Conservation (phyloP, 1,140 invertebrate genomes). For the Drosophila sucinea region DNA sequence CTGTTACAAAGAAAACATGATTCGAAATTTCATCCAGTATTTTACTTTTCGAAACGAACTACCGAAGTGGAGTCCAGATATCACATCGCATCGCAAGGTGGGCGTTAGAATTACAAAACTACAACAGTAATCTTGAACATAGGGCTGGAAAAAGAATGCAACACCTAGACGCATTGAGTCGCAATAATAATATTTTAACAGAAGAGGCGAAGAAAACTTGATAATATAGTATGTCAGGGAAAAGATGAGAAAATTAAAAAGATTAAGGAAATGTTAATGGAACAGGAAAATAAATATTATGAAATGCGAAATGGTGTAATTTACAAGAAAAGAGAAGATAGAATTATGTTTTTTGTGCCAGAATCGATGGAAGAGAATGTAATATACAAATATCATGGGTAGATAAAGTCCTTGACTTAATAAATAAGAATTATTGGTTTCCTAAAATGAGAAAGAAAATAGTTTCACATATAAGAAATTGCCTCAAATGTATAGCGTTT, state of each 20-base stretch:
- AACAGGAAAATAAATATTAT: too few species aligned
- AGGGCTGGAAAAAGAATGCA: too few species aligned
- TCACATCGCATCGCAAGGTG: background rate
- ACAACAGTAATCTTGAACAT: too few species aligned
- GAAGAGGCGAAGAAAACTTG: too few species aligned
- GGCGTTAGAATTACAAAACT: background rate
- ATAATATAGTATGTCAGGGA: too few species aligned
- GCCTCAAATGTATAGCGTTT: constrained; percentile 3
- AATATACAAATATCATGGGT: too few species aligned
- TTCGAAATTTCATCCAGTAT: background rate
- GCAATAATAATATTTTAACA: too few species aligned
- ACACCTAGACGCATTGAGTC: too few species aligned
- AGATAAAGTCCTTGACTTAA: too few species aligned
- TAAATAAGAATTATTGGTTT: background rate
- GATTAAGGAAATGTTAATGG: too few species aligned
- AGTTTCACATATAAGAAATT: background rate
- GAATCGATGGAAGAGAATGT: background rate
- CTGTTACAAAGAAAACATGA: background rate
- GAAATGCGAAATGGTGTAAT: background rate
- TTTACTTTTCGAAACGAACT: too few species aligned
- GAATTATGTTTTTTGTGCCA: background rate
- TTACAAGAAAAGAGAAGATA: background rate
- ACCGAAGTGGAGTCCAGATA: background rate
- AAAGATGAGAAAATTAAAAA: too few species aligned
- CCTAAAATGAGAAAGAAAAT: background rate